Conservation (phyloP, 2,113 vertebrate species). For the Todiramphus chloris region DNA sequence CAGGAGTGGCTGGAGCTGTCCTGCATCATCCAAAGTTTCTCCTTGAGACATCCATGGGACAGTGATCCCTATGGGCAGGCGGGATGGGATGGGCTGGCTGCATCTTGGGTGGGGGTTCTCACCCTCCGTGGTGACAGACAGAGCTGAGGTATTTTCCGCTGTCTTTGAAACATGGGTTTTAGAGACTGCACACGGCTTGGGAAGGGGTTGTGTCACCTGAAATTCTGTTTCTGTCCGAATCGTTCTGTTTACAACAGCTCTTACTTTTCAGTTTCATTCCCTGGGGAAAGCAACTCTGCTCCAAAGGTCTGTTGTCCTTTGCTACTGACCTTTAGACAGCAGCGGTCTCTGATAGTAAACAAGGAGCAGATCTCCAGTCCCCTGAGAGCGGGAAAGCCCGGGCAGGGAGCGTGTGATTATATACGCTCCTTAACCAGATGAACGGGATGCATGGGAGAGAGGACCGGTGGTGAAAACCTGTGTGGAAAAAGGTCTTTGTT, state of each 20-base stretch:
- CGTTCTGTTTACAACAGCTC: background rate
- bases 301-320: slow-evolving; percentile 48
- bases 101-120: background rate
- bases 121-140: background rate
- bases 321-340: slow-evolving; percentile 37
- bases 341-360: background rate
- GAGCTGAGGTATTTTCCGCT: background rate
- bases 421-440: background rate
- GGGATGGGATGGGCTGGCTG: background rate
- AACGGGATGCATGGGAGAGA: background rate
- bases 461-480: background rate
- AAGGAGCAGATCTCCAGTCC: background rate
- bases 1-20: background rate
- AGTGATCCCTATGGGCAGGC: background rate
- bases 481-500: background rate
- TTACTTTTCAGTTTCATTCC: background rate
- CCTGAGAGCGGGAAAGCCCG: background rate
- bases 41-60: accelerated
- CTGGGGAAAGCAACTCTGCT: background rate
- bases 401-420: background rate
- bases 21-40: background rate
- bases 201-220: background rate
- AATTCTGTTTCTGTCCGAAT: background rate
- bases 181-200: accelerated
- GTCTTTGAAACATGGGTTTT: background rate